Evolutionary conservation across 64 coral and sea anemone species (phyloP), one percentile per base, ranked within the genome.

Genomic region (Actinia equina): DNA sequence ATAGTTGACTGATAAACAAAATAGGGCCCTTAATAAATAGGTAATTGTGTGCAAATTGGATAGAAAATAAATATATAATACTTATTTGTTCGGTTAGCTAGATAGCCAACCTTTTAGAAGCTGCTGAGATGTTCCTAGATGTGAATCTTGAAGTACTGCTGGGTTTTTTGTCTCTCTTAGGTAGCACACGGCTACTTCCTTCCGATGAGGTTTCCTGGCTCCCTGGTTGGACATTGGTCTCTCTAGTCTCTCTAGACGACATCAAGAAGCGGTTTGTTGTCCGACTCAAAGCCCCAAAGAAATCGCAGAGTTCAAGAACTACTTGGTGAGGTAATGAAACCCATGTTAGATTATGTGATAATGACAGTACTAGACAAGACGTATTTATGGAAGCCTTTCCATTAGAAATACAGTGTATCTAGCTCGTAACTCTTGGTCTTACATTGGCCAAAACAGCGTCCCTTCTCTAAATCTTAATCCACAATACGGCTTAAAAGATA

Each of bases 1-100:
- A 30, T 82, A 82, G 53, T 25, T n/a, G 53, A 82, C 53, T 82
- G 37, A 82, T 82, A 82, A 82, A 82, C 42, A 82, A 82, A 57
- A 82, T 82, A 82, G 80, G 69, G 69, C 13, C 69, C 69, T 74
- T 74, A 74, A 30, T 74, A 74, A 74, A 74, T 13, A 74, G 23
- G 26, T 74, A 74, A 74, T 82, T 57, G 53, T 82, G 10, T 23
- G 17, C 43, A 82, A 46, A 51, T 46, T 57, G 6, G 19, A 52
- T 11, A 5, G 23, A 82, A 51, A 82, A 82, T 82, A 25, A 81
- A 81, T 30, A 51, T 23, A 19, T 30, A 63, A 54, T n/a, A 44
- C 18, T 16, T 60, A 85, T 42, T 59, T 18, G 23, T 18, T 54
- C 5, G 26, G 59, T 60, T 58, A 60, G 30, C 59, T 58, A 81